Evolutionary conservation across 2,113 vertebrate genomes (phyloP).

Genomic region (Cryptomyrus ogoouensis): DNA sequence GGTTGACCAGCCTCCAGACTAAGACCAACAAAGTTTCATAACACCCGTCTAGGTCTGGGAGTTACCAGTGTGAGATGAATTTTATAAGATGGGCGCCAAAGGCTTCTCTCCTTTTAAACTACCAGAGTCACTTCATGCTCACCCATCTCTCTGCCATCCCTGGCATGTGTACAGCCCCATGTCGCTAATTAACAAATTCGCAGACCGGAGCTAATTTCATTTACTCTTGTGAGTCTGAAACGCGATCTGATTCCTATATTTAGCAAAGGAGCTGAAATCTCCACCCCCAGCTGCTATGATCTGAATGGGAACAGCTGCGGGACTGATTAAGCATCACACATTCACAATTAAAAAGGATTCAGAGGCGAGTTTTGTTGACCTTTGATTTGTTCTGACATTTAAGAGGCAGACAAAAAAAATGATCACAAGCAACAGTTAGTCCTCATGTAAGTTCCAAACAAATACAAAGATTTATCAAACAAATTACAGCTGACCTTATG

Average conservation of each 20-base stretch:
- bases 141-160: background rate
- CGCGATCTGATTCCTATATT: background rate
- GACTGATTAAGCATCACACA: background rate
- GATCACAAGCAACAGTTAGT: background rate
- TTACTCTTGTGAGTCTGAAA: background rate
- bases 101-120: background rate
- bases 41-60: background rate
- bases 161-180: background rate
- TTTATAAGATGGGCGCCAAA: background rate
- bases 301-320: background rate
- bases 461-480: slow-evolving; percentile 1
- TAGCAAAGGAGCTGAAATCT: background rate
- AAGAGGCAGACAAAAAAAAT: background rate
- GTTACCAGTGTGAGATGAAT: background rate
- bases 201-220: background rate
- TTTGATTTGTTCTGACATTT: background rate
- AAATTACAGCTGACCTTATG: slow-evolving; percentile 5
- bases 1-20: background rate
- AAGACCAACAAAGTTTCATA: background rate
- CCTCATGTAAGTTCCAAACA: background rate
- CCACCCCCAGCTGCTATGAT: background rate
- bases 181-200: background rate
- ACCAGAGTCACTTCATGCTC: background rate
- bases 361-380: background rate
- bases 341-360: background rate